A percentile compares a stretch with the other conserved stretches of the same genome.
These are phyloP conservation scores for Nomada lathburiana DNA, from an alignment of 2,888 invertebrate species.

Conservation along the genomic window DNA sequence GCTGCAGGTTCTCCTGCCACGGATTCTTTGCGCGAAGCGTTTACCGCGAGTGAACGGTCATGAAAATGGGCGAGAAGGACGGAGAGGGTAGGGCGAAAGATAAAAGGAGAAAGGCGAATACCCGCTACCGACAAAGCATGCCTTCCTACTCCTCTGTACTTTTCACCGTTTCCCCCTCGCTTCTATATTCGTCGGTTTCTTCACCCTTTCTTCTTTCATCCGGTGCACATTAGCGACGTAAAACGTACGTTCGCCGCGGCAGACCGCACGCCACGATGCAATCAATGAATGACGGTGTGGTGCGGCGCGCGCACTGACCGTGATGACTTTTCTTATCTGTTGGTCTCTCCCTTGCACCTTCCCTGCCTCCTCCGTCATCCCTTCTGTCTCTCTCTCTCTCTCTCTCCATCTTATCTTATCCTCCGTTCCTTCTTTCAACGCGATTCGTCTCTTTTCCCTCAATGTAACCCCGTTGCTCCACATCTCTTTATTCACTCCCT, in stretches of 20 bases:
- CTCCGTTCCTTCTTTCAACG: constrained; percentile 24
- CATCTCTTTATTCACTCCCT: constrained; percentile 23
- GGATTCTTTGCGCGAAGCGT: constrained; percentile 43
- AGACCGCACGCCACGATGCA: constrained; percentile 72
- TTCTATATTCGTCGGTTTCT: constrained; percentile 56
- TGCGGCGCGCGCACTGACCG: constrained; percentile 77
- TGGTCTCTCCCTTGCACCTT: constrained; percentile 44
- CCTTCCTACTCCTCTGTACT: constrained; percentile 38
- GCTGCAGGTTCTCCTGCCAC: constrained; percentile 16
- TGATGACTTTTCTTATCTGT: constrained; percentile 77
- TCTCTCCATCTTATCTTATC: constrained; percentile 1
- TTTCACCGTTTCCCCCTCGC: constrained; percentile 37
- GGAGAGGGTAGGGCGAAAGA: not conserved
- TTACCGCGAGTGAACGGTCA: constrained; percentile 27
- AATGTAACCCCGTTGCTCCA: constrained; percentile 18
- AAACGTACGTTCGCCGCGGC: constrained; percentile 70
- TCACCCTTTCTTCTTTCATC: constrained; percentile 63
- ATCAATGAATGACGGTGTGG: constrained; percentile 80
- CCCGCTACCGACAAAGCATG: constrained; percentile 32
- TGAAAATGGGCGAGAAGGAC: constrained; percentile 42
- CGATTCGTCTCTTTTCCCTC: not conserved
- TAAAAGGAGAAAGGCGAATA: constrained; percentile 45
- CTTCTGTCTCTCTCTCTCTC: not conserved
- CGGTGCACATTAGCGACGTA: constrained; percentile 66
- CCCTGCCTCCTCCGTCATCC: constrained; percentile 35